Evolutionary conservation across 2,888 invertebrate genomes (phyloP), one percentile per base, ranked within the genome.

Genomic region (Steinernema carpocapsae): DNA sequence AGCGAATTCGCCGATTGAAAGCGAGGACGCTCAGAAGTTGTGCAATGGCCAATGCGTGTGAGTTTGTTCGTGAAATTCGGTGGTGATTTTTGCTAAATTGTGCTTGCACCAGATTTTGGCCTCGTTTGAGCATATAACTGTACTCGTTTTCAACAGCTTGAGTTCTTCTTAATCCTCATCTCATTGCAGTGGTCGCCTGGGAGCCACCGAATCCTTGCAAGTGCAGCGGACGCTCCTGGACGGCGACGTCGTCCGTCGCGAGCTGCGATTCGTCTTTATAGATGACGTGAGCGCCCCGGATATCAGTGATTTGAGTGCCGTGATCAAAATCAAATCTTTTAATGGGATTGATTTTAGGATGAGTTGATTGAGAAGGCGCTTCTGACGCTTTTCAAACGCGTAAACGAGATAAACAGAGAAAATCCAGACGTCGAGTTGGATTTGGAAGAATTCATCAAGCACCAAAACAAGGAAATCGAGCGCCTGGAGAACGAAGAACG

Each of bases 311-410:
- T 22, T 56, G 26, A 3, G 56, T 51, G 51, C 10, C n/a, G n/a
- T n/a, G n/a, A n/a, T n/a, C n/a, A n/a, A n/a, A n/a, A n/a, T n/a
- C n/a, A n/a, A n/a, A n/a, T n/a, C n/a, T n/a, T n/a, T n/a, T n/a
- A n/a, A n/a, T n/a, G n/a, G n/a, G n/a, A n/a, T n/a, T n/a, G n/a
- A 43, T 56, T 26, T 56, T 26, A 56, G 56, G 56, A 56, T 7
- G 56, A 22, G 3, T 22, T 56, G 24, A 24, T 56, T 22, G 24
- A 56, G 56, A 14, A 26, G 22, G 56, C 56, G 4, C 26, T 56
- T 14, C 6, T 56, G 56, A 12, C 56, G 7, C 22, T 56, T 22
- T 56, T 56, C 26, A 24, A 14, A 17, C 56, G 56, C 17, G 56
- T 56, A 4, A 56, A 56, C 26, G 56, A 56, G 17, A 6, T 56